Conservation (phyloP, 2,113 vertebrate species). For the Cynopterus brachyotis region DNA sequence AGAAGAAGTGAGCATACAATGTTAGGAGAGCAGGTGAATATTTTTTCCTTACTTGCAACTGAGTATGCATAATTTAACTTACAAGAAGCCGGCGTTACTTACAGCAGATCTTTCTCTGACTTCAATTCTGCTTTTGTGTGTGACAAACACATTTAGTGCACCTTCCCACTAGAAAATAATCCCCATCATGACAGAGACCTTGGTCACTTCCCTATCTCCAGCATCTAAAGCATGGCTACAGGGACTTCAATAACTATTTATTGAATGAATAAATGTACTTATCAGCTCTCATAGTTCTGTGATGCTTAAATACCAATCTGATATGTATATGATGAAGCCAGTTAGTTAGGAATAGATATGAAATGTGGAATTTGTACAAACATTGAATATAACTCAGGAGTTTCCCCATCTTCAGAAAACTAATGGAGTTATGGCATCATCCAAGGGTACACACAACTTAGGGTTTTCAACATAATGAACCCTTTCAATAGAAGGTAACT, state of each 20-base stretch:
- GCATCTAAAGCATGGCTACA: neutral
- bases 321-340: neutral
- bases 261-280: neutral
- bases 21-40: neutral
- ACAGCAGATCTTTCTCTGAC: neutral
- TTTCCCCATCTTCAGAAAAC: neutral
- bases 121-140: neutral
- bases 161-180: neutral
- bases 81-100: neutral
- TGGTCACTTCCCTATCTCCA: neutral
- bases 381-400: neutral
- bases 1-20: neutral
- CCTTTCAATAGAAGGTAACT: constrained; percentile 37
- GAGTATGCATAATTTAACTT: neutral
- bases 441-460: neutral
- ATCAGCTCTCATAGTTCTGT: neutral
- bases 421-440: neutral
- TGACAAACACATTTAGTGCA: neutral
- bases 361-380: neutral
- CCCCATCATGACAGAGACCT: neutral
- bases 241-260: neutral
- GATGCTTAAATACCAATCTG: neutral
- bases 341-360: neutral
- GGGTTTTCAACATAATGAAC: neutral
- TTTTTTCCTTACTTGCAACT: neutral